phyloP scores from a whole-genome alignment of 2,797 vertebrate species.

The Sebastes cheni region DNA sequence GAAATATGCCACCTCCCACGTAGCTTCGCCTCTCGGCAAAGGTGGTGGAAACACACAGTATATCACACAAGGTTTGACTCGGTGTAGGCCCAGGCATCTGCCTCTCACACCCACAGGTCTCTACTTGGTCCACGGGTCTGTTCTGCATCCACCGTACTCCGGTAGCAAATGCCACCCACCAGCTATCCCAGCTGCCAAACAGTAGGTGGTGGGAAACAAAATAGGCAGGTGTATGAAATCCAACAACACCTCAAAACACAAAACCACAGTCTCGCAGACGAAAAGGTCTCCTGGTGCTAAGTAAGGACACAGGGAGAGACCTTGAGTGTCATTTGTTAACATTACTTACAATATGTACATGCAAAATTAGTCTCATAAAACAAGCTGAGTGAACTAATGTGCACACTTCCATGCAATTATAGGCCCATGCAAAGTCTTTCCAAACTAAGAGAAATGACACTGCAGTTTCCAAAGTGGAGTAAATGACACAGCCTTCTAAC shows the following conservation, averaged over 20 bases:
- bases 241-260: constrained; percentile 34
- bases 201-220: constrained; percentile 58
- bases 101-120: constrained; percentile 63
- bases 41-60: constrained; percentile 10
- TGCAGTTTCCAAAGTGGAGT: not conserved
- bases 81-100: constrained; percentile 39
- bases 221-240: constrained; percentile 33
- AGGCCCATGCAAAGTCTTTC: not conserved
- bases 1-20: constrained; percentile 37
- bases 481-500: not conserved
- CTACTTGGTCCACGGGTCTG: constrained; percentile 52
- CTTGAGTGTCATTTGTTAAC: constrained; percentile 1
- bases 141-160: constrained; percentile 29
- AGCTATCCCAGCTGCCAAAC: constrained; percentile 64
- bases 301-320: constrained; percentile 1
- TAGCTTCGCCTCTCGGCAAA: constrained; percentile 20
- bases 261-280: constrained; percentile 4
- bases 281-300: not conserved
- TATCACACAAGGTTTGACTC: constrained; percentile 36
- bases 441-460: not conserved
- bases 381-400: not conserved
- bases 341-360: not conserved
- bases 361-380: not conserved
- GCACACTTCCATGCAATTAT: not conserved
- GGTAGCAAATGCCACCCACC: constrained; percentile 60